A percentile compares a stretch with the other conserved stretches of the same genome.
Evolutionary conservation across 1,140 invertebrate genomes (phyloP).

Genomic region (Drosophila hydei): DNA sequence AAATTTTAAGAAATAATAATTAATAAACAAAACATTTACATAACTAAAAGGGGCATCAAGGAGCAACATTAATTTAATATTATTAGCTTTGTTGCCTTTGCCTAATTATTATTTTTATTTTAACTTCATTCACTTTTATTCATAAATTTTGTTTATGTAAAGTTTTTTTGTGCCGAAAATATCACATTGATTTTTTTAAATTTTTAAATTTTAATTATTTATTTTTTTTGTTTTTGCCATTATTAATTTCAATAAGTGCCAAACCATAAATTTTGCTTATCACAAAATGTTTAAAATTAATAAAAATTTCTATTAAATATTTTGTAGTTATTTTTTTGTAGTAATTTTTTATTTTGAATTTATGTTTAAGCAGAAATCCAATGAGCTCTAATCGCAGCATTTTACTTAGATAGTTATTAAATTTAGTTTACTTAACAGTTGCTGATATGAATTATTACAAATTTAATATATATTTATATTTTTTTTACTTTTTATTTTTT

Average conservation of each 20-base stretch:
- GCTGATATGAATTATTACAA: constrained; percentile 61
- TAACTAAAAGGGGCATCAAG: constrained; percentile 52
- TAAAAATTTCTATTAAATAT: constrained; percentile 48
- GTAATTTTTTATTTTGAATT: background rate
- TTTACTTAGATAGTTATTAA: constrained; percentile 32
- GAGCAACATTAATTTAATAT: constrained; percentile 26
- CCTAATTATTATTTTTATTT: constrained; percentile 28
- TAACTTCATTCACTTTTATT: constrained; percentile 21
- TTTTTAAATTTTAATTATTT: constrained; percentile 38
- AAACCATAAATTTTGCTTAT: constrained; percentile 79
- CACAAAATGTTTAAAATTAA: constrained; percentile 84
- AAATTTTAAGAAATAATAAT: constrained; percentile 40
- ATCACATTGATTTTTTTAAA: constrained; percentile 74
- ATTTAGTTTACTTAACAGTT: constrained; percentile 33
- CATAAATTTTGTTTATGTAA: constrained; percentile 54
- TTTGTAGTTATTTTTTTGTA: constrained; percentile 29
- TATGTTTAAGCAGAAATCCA: background rate
- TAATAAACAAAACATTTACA: constrained; percentile 47
- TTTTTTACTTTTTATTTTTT: constrained; percentile 20
- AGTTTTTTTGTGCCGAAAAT: constrained; percentile 83
- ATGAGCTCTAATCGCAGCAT: constrained; percentile 26
- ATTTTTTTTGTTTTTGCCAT: constrained; percentile 26
- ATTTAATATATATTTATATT: constrained; percentile 22
- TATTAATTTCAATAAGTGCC: constrained; percentile 55
- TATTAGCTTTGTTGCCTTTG: constrained; percentile 40